Conservation (phyloP, 2,888 invertebrate species). For the Drosophila villosipedis region DNA sequence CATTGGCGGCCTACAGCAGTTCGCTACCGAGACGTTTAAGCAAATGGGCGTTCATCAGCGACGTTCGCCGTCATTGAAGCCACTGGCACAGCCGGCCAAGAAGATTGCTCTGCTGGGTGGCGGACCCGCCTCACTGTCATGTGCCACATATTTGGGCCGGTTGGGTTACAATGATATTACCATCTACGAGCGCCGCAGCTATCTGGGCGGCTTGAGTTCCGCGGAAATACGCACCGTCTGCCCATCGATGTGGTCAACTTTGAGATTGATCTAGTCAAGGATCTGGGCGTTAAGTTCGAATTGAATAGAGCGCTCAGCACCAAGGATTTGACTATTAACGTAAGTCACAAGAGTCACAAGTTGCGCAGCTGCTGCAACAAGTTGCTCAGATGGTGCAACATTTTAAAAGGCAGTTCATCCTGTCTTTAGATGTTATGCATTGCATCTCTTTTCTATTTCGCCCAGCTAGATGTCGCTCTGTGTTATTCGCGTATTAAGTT, state of each 20-base stretch:
- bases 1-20: slow-evolving; percentile 99
- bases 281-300: slow-evolving; percentile 96
- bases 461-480: neutral
- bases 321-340: slow-evolving; percentile 90
- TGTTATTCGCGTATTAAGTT: neutral
- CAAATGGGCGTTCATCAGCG: slow-evolving; percentile 96
- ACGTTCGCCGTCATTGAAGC: slow-evolving; percentile 89
- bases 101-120: slow-evolving; percentile 95
- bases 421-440: neutral
- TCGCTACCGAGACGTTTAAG: slow-evolving; percentile 98
- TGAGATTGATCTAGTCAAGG: slow-evolving; percentile 95
- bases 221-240: slow-evolving; percentile 97
- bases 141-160: slow-evolving; percentile 97
- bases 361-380: neutral
- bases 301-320: slow-evolving; percentile 90
- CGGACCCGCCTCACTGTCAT: slow-evolving; percentile 98
- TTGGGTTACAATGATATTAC: slow-evolving; percentile 96
- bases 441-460: neutral
- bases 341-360: slow-evolving; percentile 77
- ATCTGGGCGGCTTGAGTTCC: slow-evolving; percentile 96
- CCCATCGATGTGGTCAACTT: slow-evolving; percentile 97
- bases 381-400: neutral
- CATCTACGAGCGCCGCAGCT: slow-evolving; percentile 95
- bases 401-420: neutral
- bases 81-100: slow-evolving; percentile 85